Base-by-base conservation (phyloP, 2,113 vertebrate genomes). In the Galbula dea region DNA sequence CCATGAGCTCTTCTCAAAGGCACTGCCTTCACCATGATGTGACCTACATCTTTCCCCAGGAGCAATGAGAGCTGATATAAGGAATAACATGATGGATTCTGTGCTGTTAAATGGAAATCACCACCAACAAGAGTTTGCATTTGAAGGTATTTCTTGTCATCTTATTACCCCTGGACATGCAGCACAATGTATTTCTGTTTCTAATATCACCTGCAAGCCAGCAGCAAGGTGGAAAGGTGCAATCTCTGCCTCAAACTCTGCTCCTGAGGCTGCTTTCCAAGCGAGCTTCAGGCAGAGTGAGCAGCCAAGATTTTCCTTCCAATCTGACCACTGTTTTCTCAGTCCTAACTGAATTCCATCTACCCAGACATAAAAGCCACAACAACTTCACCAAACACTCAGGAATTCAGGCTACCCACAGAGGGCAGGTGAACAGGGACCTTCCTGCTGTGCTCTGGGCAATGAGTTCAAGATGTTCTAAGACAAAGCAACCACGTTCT, bases 61-160 rank as follows among this genome's bases (percentile, higher is more conserved):
- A 96, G 75, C 74, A 88, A 76, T 94, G 88, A 24, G 63, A 62
- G 79, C 78, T 89, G 89, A 94, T 93, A 89, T 89, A 93, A 91
- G 72, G 89, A 82, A 85, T 39, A 93, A 83, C 75, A 0, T 91
- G 91, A 93, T 85, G 79, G 92, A 95, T 91, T 77, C 63, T 18
- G 34, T 37, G 78, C 89, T 79, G 48, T 84, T 91, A 89, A 89
- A 89, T 61, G 43, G 75, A 76, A 93, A 93, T 80, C 76, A 79
- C 75, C 67, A 58, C 46, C 0, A 10, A 58, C 93, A 88, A 80
- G 7, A 71, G 51, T 73, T 88, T 77, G 85, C 76, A 91, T 96
- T 90, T 94, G 63, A 76, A 83, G 77, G 23, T 22, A 59, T 61
- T 85, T 69, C 41, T 83, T 89, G 65, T 91, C 66, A 39, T 75